Evolutionary conservation across 2,888 invertebrate species (phyloP).

Genomic region (Euphydryas editha): DNA sequence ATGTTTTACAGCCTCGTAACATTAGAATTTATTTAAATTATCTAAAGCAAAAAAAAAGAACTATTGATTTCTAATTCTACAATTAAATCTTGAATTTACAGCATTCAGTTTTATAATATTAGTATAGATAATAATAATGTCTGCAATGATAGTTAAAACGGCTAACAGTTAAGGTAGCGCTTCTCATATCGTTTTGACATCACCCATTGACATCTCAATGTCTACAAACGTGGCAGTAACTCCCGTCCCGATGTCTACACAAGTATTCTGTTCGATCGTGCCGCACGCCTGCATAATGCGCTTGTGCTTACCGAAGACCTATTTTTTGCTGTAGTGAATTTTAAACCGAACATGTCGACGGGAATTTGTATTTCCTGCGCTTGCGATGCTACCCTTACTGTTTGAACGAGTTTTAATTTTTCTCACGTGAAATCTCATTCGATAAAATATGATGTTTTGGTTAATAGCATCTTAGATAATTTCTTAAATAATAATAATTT

Average conservation of each 20-base stretch:
- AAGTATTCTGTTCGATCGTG: constrained; percentile 60
- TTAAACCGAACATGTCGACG: constrained; percentile 79
- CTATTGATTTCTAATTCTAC: too few relatives aligned
- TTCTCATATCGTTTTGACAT: constrained; percentile 30
- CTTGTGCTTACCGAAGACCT: constrained; percentile 66
- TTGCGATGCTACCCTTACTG: constrained; percentile 23
- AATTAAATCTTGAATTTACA: too few relatives aligned
- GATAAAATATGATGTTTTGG: neutral
- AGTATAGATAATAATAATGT: neutral
- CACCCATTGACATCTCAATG: constrained; percentile 43
- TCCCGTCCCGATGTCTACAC: constrained; percentile 39
- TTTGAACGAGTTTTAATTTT: constrained; percentile 7
- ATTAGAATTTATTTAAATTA: too few relatives aligned
- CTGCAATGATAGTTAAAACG: neutral
- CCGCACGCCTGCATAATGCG: constrained; percentile 80
- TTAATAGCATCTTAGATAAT: neutral
- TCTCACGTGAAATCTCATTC: neutral
- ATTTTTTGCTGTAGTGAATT: constrained; percentile 80
- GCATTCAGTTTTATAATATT: too few relatives aligned
- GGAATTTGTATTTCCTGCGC: constrained; percentile 67
- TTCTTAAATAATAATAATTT: too few relatives aligned
- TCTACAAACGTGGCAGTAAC: constrained; percentile 36
- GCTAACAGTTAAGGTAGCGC: constrained; percentile 20
- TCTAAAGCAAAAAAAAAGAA: too few relatives aligned
- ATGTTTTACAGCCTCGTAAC: too few relatives aligned